Percentiles rank a stretch among this genome's conserved stretches.
Conservation (phyloP, 2,113 vertebrate genomes). For the Ivindomyrus marchei region DNA sequence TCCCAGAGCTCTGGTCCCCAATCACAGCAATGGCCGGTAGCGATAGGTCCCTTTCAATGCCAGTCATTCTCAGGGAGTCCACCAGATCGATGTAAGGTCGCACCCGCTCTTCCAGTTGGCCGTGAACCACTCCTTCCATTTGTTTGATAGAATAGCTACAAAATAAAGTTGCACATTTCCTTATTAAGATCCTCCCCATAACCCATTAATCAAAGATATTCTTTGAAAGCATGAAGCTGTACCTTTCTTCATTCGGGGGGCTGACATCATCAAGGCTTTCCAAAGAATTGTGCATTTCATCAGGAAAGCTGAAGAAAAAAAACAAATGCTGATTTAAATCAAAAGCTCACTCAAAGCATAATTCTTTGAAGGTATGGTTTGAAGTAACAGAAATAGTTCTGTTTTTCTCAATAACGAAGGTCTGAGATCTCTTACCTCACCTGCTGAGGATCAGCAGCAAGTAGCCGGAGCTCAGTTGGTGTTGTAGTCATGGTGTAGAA, state of each 20-base stretch:
- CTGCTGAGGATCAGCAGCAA: not conserved
- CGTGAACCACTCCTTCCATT: slow-evolving; percentile 10
- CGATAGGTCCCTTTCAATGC: slow-evolving; percentile 59
- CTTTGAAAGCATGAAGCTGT: not conserved
- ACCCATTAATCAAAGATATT: not conserved
- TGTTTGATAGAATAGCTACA: not conserved
- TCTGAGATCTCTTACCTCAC: not conserved
- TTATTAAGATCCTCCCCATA: not conserved
- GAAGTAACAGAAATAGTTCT: not conserved
- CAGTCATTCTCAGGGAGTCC: slow-evolving; percentile 52
- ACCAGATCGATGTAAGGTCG: slow-evolving; percentile 13
- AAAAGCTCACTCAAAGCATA: not conserved
- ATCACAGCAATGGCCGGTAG: slow-evolving; percentile 56
- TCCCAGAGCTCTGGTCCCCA: slow-evolving; percentile 79
- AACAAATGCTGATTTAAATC: not conserved
- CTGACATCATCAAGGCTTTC: not conserved
- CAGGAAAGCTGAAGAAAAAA: not conserved
- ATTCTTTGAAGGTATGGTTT: no score
- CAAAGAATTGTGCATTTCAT: not conserved
- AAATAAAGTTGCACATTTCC: not conserved
- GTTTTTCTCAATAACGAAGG: not conserved
- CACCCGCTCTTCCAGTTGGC: slow-evolving; percentile 11
- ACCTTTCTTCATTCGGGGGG: not conserved
- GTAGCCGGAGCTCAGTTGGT: not conserved
- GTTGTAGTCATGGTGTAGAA: not conserved